Base-by-base conservation (phyloP, 2,797 vertebrate genomes). In the Mycteria americana region DNA sequence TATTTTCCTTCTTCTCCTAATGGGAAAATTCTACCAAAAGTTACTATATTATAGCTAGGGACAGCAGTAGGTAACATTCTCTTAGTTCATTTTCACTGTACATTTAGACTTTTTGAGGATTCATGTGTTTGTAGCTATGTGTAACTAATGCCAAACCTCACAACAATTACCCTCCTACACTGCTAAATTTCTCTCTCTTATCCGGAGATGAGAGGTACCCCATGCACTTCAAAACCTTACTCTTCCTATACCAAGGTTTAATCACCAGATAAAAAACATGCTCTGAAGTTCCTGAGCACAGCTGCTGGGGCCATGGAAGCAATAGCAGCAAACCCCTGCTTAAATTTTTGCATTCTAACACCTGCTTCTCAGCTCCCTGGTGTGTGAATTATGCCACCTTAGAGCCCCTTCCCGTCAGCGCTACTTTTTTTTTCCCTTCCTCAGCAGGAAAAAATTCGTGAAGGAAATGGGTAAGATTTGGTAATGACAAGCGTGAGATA, bases 391-490 rank as follows among this genome's bases (percentile, higher is more conserved):
- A 80, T 46, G 74, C 48, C 67, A 90, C 51, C 82, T 88, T 45
- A 24, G 10, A 92, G 54, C 21, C 43, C n/a, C 24, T 57, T 73
- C 59, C 69, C 72, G 14, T 15, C 78, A 68, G 17, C 0, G 4
- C 18, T 68, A 67, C 37, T 25, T 51, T 86, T 72, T 63, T 46
- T 57, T 4, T 39, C 37, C 37, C 16, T 12, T 80, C 78, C 56
- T 21, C 60, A 83, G 39, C 31, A 46, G 78, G 88, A 91, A 85
- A 82, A 91, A 45, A 4, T 4, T 23, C 4, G 0, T 65, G n/a
- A 80, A 87, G 85, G 65, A 96, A 97, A 92, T 14, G 46, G 75
- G 30, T 48, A 65, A 70, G 45, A 73, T 88, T 77, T 91, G 43
- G 50, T 63, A 95, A 95, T 46, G 76, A 92, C 62, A 80, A 87